Evolutionary conservation across 2,113 vertebrate genomes (phyloP), one percentile per base, ranked within the genome.

Genomic region (Miniopterus natalensis): DNA sequence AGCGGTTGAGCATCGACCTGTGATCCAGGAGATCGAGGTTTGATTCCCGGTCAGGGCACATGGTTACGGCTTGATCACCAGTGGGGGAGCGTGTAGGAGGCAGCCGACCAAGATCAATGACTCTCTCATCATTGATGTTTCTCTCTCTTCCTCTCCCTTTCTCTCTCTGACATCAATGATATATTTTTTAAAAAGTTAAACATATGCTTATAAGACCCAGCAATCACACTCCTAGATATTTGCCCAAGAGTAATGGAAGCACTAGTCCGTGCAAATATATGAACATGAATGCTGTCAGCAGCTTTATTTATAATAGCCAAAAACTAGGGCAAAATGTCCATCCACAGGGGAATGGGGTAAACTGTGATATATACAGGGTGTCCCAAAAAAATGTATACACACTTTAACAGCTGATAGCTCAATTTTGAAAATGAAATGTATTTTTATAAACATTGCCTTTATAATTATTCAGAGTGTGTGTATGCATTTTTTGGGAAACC

Each of bases 181-280:
- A 36, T 36, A 36, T 90, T 93, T 96, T 84, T 92, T 90, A 42
- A 74, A 90, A 89, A 74, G 73, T 87, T 83, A 84, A 90, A 71
- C 55, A 25, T 81, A 73, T 4, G 51, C 92, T 81, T 66, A 45
- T 25, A 36, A 47, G 55, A 93, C 70, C 63, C 66, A 59, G 45
- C 45, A 83, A 25, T 78, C 57, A 3, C 14, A 61, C 36, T 89
- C 53, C 27, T 71, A 5, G 42, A 31, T 73, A 47, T 74, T 88
- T 51, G 53, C 61, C 31, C 45, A 80, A 45, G 36, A 71, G n/a
- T 17, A 57, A 84, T 25, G 29, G 70, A 75, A 65, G 36, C 6
- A 12, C 55, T 49, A 49, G 45, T 86, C 18, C 5, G 75, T 10
- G 81, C 13, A 29, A 47, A 92, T 73, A n/a, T 12, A 25, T 14